Evolutionary conservation across 2,797 vertebrate genomes (phyloP).

Genomic region (Orientallactaga sibirica): DNA sequence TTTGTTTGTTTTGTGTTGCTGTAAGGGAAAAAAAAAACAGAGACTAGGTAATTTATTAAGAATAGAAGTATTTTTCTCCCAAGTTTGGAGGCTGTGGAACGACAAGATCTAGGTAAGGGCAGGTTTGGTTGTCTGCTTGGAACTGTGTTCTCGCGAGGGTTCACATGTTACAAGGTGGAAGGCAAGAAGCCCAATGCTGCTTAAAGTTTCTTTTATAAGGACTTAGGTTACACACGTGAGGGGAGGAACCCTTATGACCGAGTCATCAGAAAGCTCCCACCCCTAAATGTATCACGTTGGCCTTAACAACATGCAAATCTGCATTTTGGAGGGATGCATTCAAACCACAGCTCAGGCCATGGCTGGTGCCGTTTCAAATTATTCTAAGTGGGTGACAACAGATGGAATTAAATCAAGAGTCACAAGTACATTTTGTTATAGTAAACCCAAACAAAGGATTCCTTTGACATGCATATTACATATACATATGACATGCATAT

Average conservation of each 20-base stretch:
- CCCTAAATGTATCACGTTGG: not conserved
- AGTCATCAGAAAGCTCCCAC: not conserved
- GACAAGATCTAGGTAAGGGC: not conserved
- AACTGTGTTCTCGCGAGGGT: not conserved
- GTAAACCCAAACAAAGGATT: slow-evolving; percentile 47
- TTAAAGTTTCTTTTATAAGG: not conserved
- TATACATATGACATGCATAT: not conserved
- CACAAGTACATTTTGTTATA: not conserved
- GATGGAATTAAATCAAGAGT: not conserved
- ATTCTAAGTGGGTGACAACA: not conserved
- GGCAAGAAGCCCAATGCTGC: not conserved
- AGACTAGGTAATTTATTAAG: not conserved
- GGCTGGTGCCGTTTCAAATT: not conserved
- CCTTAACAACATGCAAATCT: not conserved
- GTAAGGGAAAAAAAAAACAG: not conserved
- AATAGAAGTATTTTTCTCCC: not conserved
- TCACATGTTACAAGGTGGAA: not conserved
- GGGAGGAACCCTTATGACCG: not conserved
- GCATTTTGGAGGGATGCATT: not conserved
- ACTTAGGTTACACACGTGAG: not conserved
- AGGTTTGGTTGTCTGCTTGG: not conserved
- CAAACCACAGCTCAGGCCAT: not conserved
- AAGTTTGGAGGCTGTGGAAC: not conserved
- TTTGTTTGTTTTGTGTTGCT: not conserved
- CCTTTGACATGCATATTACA: not conserved